A percentile compares a stretch with the other conserved stretches of the same genome.
Evolutionary conservation across 37 sponge, comb jelly and placozoan genomes (phyloP).

Genomic region (Eunapius fragilis): DNA sequence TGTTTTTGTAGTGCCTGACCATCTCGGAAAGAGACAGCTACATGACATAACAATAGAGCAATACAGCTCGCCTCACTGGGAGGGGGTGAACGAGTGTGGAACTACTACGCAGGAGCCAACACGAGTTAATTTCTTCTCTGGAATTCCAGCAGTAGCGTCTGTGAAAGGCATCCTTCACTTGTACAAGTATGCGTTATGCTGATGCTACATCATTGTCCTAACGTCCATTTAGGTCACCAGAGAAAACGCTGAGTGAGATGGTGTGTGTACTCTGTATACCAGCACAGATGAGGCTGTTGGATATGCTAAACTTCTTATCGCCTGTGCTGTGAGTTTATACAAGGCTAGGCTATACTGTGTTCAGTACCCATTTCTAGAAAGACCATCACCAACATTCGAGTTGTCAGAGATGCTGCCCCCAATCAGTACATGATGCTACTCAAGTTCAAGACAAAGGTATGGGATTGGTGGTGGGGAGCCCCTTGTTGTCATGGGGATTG

Average conservation of each 20-base stretch:
- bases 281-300: slow-evolving; percentile 57
- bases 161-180: slow-evolving; percentile 81
- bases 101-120: neutral
- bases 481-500: too few species aligned
- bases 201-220: neutral
- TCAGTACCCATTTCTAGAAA: slow-evolving; percentile 37
- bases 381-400: slow-evolving; percentile 60
- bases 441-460: slow-evolving; percentile 69
- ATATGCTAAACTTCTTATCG: slow-evolving; percentile 71
- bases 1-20: neutral
- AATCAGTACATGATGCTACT: slow-evolving; percentile 92
- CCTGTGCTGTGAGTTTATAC: slow-evolving; percentile 59
- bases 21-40: neutral
- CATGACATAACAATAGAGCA: slow-evolving; percentile 13
- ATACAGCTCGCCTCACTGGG: slow-evolving; percentile 1
- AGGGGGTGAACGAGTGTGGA: neutral
- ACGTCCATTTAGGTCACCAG: neutral
- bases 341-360: neutral
- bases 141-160: slow-evolving; percentile 77
- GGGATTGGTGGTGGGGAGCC: too few species aligned
- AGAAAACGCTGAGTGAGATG: slow-evolving; percentile 26
- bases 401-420: slow-evolving; percentile 89
- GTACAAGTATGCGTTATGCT: slow-evolving; percentile 54
- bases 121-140: slow-evolving; percentile 75
- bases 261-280: slow-evolving; percentile 72